A percentile compares a stretch with the other conserved stretches of the same genome.
Evolutionary conservation across 2,888 invertebrate genomes (phyloP).

Genomic region (Scrobipalpa costella): DNA sequence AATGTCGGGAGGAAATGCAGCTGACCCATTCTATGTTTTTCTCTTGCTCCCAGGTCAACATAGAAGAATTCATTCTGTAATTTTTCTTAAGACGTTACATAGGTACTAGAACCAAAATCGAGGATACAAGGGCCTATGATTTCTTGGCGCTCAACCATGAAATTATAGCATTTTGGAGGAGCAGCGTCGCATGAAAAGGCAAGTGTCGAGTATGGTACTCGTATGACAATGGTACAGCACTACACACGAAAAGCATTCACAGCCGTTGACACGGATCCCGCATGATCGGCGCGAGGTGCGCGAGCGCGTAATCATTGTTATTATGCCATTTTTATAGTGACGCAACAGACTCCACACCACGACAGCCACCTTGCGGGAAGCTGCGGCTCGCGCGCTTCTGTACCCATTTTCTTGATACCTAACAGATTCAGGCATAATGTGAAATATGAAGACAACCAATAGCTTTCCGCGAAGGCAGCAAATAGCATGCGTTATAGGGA

Average conservation of each 20-base stretch:
- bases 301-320: slow-evolving; percentile 51
- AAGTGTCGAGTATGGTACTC: neutral
- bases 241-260: slow-evolving; percentile 48
- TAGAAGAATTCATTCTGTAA: no score
- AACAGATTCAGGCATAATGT: neutral
- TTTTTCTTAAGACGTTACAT: no score
- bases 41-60: no score
- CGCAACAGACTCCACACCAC: slow-evolving; percentile 42
- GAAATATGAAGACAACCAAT: no score
- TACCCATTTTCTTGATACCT: neutral
- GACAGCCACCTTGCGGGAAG: slow-evolving; percentile 52
- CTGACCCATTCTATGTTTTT: no score
- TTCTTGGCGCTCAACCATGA: neutral
- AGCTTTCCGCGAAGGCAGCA: no score
- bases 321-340: slow-evolving; percentile 56
- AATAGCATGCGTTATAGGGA: no score
- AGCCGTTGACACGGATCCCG: slow-evolving; percentile 57
- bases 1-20: no score
- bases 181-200: slow-evolving; percentile 4
- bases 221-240: slow-evolving; percentile 35
- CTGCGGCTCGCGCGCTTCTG: slow-evolving; percentile 50
- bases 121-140: neutral
- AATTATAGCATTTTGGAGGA: neutral
- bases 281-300: slow-evolving; percentile 33
- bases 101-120: neutral